A percentile compares a stretch with the other conserved stretches of the same genome.
phyloP scores from a whole-genome alignment of 2,113 vertebrate genomes.

The Myodes glareolus region DNA sequence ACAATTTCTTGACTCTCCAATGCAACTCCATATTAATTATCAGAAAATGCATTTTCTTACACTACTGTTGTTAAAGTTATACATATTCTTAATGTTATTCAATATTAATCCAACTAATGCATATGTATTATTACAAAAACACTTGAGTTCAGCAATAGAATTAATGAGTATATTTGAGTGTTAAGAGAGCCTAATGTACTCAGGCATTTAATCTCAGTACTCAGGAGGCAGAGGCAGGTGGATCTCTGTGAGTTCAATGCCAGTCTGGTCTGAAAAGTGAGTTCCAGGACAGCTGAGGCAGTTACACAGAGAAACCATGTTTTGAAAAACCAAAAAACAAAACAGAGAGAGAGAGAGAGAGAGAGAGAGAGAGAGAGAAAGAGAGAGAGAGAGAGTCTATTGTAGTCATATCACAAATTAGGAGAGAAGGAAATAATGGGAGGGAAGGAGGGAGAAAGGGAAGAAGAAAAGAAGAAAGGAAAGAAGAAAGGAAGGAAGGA shows the following conservation, averaged over 20 bases:
- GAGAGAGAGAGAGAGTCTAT: neutral
- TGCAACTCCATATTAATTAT: slow-evolving; percentile 43
- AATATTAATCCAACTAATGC: neutral
- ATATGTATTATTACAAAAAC: neutral
- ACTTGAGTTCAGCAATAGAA: neutral
- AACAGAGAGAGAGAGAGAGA: neutral
- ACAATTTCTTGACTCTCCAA: slow-evolving; percentile 35
- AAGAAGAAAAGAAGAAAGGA: too few relatives aligned
- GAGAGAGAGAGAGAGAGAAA: neutral
- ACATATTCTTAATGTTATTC: slow-evolving; percentile 13
- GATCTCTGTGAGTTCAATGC: too few relatives aligned
- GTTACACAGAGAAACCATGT: too few relatives aligned
- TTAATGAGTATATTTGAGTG: neutral
- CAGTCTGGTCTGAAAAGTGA: too few relatives aligned
- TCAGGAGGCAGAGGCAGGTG: too few relatives aligned
- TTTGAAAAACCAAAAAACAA: too few relatives aligned
- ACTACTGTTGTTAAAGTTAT: neutral
- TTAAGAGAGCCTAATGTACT: neutral
- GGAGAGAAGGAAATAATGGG: neutral
- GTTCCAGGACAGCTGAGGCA: too few relatives aligned
- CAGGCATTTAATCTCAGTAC: neutral
- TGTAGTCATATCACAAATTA: neutral
- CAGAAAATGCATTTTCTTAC: neutral
- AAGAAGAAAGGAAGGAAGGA: too few relatives aligned
- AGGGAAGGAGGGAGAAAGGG: too few relatives aligned